These are phyloP conservation scores for Molothrus aeneus DNA, from an alignment of 2,797 vertebrate species.

Conservation along the genomic window DNA sequence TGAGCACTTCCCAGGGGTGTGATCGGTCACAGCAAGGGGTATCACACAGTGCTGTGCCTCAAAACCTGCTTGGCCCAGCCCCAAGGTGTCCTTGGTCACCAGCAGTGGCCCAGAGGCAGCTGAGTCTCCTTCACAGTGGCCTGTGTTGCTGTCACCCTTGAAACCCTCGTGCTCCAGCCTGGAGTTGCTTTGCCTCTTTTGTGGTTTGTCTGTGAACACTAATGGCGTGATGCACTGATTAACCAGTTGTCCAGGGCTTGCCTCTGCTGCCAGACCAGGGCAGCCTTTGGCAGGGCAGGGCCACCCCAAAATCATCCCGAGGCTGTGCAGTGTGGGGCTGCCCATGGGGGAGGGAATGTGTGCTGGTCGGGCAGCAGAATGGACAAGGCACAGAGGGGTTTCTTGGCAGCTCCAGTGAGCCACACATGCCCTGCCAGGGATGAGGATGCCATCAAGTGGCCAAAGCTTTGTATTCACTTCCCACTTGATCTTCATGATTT, in stretches of 20 bases:
- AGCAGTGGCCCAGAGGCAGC: not conserved
- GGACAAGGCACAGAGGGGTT: too few species aligned
- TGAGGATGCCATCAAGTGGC: constrained; percentile 57
- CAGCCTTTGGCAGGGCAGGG: not conserved
- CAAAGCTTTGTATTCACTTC: not conserved
- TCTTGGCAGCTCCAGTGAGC: not conserved
- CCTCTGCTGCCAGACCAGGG: not conserved
- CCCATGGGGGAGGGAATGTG: not conserved
- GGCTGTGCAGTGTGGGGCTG: not conserved
- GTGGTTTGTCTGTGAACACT: not conserved
- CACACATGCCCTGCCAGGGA: not conserved
- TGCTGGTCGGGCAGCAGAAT: not conserved
- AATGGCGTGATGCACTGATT: not conserved
- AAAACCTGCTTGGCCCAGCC: not conserved
- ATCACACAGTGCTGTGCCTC: not conserved
- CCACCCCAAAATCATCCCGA: not conserved
- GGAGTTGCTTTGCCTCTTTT: rapidly evolving
- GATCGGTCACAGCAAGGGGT: rapidly evolving
- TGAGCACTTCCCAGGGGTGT: too few species aligned
- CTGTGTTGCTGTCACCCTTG: not conserved
- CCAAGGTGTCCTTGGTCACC: not conserved
- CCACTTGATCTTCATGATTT: not conserved
- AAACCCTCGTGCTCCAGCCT: rapidly evolving
- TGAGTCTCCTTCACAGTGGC: not conserved
- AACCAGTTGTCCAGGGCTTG: not conserved